Conservation (phyloP, 1,140 invertebrate species). For the Lepidurus couesii region DNA sequence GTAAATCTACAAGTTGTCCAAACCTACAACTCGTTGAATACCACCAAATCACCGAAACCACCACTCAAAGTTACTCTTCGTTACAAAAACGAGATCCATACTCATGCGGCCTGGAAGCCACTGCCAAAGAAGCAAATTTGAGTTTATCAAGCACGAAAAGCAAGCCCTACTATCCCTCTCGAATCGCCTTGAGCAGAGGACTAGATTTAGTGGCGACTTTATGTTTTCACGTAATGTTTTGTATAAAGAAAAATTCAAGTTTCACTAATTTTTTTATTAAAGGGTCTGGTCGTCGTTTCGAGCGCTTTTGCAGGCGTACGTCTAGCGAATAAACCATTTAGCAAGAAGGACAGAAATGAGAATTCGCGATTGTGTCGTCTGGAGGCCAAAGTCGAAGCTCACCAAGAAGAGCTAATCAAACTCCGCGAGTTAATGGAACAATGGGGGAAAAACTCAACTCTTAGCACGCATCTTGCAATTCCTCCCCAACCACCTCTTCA, state of each 20-base stretch:
- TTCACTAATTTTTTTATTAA: not conserved
- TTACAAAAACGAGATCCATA: not conserved
- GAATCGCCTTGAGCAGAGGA: not conserved
- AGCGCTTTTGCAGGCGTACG: constrained; percentile 25
- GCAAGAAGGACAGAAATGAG: not conserved
- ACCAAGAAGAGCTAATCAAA: not conserved
- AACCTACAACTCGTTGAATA: not conserved
- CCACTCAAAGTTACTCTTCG: not conserved
- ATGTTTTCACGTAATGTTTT: not conserved
- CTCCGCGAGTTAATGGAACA: constrained; percentile 7
- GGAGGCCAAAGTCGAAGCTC: not conserved
- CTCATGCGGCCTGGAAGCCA: not conserved
- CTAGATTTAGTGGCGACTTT: not conserved
- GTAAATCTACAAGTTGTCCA: not conserved
- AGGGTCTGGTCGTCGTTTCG: not conserved
- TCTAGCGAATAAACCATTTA: not conserved
- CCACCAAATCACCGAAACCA: not conserved
- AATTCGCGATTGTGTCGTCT: not conserved
- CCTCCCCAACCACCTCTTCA: not conserved
- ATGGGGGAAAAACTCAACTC: not conserved
- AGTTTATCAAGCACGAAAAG: not conserved
- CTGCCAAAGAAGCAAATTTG: not conserved
- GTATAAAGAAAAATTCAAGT: not conserved
- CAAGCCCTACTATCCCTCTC: not conserved
- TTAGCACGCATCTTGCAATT: not conserved